Evolutionary conservation across 2,113 vertebrate species (phyloP).

Genomic region (Heterocephalus glaber): DNA sequence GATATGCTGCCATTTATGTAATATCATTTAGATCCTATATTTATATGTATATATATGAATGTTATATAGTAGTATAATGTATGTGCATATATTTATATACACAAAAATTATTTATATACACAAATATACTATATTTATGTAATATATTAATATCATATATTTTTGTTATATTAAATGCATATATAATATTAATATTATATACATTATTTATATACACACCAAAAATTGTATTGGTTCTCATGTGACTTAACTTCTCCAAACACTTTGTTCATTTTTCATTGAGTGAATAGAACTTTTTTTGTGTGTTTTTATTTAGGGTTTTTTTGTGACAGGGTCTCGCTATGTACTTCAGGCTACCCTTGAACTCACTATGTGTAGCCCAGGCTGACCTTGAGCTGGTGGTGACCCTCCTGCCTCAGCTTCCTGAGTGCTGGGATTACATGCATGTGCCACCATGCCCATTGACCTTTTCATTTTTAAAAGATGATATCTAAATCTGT

Average conservation of each 20-base stretch:
- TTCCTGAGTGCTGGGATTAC: background rate
- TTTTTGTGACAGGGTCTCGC: background rate
- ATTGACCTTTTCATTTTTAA: conserved; percentile 21
- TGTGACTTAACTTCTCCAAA: conserved; percentile 2
- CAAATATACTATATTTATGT: no score
- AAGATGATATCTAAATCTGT: background rate
- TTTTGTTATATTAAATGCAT: no score
- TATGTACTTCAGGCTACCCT: background rate
- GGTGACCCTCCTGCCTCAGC: background rate
- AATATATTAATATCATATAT: no score
- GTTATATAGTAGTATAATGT: background rate
- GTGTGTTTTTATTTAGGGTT: background rate
- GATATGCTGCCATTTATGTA: background rate
- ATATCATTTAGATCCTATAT: conserved; percentile 24
- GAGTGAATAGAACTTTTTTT: background rate
- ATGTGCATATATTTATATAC: no score
- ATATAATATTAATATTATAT: background rate
- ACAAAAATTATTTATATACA: background rate
- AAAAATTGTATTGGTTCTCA: background rate
- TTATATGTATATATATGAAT: background rate
- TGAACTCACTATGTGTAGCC: background rate
- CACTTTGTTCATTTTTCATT: conserved; percentile 41
- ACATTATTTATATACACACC: background rate
- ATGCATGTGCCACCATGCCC: background rate
- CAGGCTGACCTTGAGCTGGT: background rate